Conservation (phyloP, 2,113 vertebrate species). For the Oostethus manadensis region DNA sequence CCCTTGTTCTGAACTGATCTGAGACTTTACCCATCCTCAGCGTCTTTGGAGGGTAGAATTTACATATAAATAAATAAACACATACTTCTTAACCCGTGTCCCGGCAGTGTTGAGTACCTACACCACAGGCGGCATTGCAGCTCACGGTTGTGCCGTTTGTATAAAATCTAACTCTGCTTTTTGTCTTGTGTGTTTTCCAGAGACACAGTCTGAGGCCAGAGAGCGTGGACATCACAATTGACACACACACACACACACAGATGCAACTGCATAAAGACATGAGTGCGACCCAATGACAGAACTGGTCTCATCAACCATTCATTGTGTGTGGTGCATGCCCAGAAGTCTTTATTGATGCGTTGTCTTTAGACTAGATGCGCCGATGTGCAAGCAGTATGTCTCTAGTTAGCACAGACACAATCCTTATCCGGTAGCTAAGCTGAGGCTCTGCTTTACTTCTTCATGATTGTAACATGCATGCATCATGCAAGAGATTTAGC, state of each 20-base stretch:
- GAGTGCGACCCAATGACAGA: conserved; percentile 15
- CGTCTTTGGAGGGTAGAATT: no score
- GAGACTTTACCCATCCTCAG: no score
- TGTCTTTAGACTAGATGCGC: conserved; percentile 49
- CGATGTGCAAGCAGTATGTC: neutral
- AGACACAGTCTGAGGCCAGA: conserved; percentile 50
- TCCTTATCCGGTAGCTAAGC: conserved; percentile 9
- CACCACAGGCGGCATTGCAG: no score
- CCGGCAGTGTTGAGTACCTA: no score
- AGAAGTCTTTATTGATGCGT: conserved; percentile 47
- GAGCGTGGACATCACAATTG: conserved; percentile 27
- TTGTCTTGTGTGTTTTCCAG: conserved; percentile 47
- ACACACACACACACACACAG: conserved; percentile 11
- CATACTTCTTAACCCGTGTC: no score
- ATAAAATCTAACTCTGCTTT: neutral
- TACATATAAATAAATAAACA: no score
- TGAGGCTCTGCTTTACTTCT: conserved; percentile 15
- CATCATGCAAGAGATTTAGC: no score
- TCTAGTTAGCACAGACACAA: neutral
- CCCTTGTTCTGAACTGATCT: no score
- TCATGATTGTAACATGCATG: conserved; percentile 23
- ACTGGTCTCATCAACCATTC: conserved; percentile 1
- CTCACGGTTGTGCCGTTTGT: no score
- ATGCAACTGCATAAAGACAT: conserved; percentile 7
- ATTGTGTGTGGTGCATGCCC: conserved; percentile 42